A percentile compares a stretch with the other conserved stretches of the same genome.
These are phyloP conservation scores for Emys orbicularis DNA, from an alignment of 2,797 vertebrate species.

Conservation along the genomic window DNA sequence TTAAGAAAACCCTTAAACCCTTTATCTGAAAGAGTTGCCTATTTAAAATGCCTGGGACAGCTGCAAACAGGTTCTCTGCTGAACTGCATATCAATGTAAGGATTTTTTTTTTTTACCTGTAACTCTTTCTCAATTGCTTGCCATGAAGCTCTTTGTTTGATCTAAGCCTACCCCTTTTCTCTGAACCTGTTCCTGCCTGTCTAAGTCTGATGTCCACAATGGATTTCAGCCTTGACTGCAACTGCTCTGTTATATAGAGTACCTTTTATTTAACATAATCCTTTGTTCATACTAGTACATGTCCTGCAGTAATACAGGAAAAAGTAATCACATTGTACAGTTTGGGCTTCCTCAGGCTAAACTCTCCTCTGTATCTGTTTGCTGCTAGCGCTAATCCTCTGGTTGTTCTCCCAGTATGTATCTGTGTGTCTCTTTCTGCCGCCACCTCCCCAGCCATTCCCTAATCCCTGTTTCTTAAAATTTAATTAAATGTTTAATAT, in stretches of 20 bases:
- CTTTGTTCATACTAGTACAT: rapidly evolving
- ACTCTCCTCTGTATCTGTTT: background rate
- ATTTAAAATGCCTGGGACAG: background rate
- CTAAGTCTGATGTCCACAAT: constrained; percentile 16
- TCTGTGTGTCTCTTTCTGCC: background rate
- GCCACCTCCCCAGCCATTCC: background rate
- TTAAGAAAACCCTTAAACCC: background rate
- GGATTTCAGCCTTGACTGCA: constrained; percentile 21
- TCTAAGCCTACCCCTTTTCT: constrained; percentile 29
- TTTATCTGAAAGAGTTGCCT: constrained; percentile 13
- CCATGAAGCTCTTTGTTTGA: constrained; percentile 52
- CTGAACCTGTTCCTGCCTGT: constrained; percentile 39
- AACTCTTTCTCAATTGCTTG: constrained; percentile 40
- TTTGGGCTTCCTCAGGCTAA: rapidly evolving
- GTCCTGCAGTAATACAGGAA: rapidly evolving
- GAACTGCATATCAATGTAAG: background rate
- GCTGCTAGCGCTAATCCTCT: background rate
- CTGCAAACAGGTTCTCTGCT: constrained; percentile 13
- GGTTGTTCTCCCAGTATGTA: background rate
- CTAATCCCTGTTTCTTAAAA: background rate
- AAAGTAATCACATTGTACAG: rapidly evolving
- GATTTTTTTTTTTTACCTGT: background rate
- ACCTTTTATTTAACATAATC: background rate
- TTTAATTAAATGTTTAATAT: background rate
- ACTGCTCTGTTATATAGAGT: background rate